phyloP scores from a whole-genome alignment of 2,113 vertebrate genomes.

The Recurvirostra avosetta region DNA sequence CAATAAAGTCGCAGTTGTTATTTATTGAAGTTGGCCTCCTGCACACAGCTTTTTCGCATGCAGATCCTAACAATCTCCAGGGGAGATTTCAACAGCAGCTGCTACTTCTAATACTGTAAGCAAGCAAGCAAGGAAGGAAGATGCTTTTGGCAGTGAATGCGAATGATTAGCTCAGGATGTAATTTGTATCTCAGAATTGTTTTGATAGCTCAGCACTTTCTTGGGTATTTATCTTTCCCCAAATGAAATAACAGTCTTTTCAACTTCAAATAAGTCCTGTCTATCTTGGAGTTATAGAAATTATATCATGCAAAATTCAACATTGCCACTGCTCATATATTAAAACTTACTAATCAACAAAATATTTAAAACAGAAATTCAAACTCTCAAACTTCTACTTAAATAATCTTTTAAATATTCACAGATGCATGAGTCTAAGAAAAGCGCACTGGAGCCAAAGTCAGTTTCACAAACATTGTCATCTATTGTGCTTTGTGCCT shows the following conservation, averaged over 20 bases:
- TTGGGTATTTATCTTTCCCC: conserved; percentile 51
- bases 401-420: conserved; percentile 8
- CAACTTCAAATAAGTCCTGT: conserved; percentile 51
- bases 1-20: background rate
- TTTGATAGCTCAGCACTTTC: conserved; percentile 61
- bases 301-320: conserved; percentile 25
- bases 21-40: background rate
- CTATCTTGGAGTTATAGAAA: conserved; percentile 50
- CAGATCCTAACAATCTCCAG: conserved; percentile 52
- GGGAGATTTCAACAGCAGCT: conserved; percentile 63
- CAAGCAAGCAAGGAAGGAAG: conserved; percentile 58
- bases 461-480: background rate
- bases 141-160: conserved; percentile 46
- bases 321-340: background rate
- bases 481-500: background rate
- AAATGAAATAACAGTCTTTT: conserved; percentile 57
- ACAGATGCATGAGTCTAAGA: background rate
- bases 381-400: conserved; percentile 9
- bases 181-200: conserved; percentile 64
- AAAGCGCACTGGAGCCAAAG: background rate
- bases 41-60: background rate
- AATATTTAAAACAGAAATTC: conserved; percentile 28
- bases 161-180: conserved; percentile 65
- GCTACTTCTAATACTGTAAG: conserved; percentile 45
- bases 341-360: conserved; percentile 30